Base-by-base conservation (phyloP, 2,797 vertebrate species). In the Setipinna tenuifilis region DNA sequence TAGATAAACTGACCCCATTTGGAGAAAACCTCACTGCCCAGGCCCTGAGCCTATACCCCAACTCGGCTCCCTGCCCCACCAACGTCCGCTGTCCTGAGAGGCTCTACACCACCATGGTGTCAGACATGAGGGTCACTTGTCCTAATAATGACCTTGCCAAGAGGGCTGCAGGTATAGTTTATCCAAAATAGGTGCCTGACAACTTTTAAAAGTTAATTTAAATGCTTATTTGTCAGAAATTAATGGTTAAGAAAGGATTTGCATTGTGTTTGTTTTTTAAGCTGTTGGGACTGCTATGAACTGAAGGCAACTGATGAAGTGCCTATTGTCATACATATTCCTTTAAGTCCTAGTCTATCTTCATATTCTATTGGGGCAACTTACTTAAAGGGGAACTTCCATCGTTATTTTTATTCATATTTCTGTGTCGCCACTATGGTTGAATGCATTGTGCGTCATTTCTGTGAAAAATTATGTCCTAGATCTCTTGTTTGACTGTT, bases 21-120 rank as follows among this genome's bases (percentile, higher is more conserved):
- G 89, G 87, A 21, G 83, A 87, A 28, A 41, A 28, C 11, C 89
- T 96, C 17, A 7, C 92, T 14, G 54, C 83, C 9, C 68, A 91
- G 0, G 95, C 94, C 0, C n/a, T 95, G 86, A 1, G 0, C 0
- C 88, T 94, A 44, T 96, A 96, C 57, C 91, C 91, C 0, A 48
- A n/a, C 59, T 94, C 92, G 0, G 91, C 58, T 0, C 83, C 0
- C 2, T 96, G 95, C 50, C 93, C 94, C 81, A 93, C 89, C 81
- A 54, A 0, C 10, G 91, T 93, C 78, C 93, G 93, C 84, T 97
- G 96, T 68, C 94, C 93, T 0, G 96, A 96, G 93, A 88, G 94
- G 81, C 86, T 92, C 14, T 96, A 91, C 89, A 95, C 94, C 91
- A 96, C 95, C 80, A 95, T 96, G 95, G 93, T 91, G 85, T 95